phyloP scores from a whole-genome alignment of 2,888 invertebrate genomes.

The Ctena decussata region DNA sequence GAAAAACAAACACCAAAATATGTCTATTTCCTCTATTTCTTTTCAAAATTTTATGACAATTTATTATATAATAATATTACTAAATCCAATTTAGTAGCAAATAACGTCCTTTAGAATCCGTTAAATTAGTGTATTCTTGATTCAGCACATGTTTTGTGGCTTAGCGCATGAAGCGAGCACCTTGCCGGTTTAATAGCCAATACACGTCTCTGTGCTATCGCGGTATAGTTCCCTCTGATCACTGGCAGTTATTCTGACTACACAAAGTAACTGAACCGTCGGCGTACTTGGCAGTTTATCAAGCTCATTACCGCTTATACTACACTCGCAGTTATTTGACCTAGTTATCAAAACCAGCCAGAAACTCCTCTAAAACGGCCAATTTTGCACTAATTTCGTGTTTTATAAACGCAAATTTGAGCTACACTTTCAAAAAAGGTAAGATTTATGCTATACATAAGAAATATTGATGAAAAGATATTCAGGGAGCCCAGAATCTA shows the following conservation, averaged over 20 bases:
- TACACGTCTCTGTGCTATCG: not conserved
- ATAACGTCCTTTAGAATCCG: not conserved
- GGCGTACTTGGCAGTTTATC: slow-evolving; percentile 10
- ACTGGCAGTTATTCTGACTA: not conserved
- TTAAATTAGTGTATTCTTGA: not conserved
- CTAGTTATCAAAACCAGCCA: slow-evolving; percentile 1
- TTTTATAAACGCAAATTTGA: not conserved
- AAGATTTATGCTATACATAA: too few species aligned
- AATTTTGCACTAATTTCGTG: not conserved
- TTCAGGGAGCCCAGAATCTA: too few species aligned
- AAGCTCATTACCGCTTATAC: slow-evolving; percentile 1
- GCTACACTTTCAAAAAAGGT: too few species aligned
- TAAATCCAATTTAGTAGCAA: too few species aligned
- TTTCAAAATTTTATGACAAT: too few species aligned
- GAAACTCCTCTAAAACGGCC: not conserved
- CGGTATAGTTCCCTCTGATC: not conserved
- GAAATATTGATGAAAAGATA: too few species aligned
- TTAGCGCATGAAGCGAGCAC: not conserved
- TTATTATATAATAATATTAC: too few species aligned
- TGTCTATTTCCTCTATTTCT: not conserved
- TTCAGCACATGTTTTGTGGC: not conserved
- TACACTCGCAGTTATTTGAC: not conserved
- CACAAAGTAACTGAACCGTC: not conserved
- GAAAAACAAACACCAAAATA: not conserved
- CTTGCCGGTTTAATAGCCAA: not conserved